phyloP scores from a whole-genome alignment of 2,888 invertebrate genomes.

The Noctua pronuba region DNA sequence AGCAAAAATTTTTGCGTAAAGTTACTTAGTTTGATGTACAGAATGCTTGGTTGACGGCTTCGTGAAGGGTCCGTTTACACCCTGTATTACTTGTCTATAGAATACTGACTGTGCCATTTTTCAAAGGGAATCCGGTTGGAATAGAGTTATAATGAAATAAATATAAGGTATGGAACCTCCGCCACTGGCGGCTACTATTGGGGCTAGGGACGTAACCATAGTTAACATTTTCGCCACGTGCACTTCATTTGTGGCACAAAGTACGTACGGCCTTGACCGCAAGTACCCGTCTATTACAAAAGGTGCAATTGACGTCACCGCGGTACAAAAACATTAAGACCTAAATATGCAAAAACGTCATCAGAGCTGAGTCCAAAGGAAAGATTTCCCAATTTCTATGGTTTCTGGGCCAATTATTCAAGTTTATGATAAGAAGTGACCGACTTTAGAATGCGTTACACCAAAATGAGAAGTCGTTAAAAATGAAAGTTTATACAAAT shows the following conservation, averaged over 20 bases:
- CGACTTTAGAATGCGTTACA: slow-evolving; percentile 11
- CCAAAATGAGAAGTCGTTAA: slow-evolving; percentile 18
- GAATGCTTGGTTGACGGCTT: too few species aligned
- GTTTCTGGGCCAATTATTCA: slow-evolving; percentile 11
- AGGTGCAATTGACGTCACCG: background rate
- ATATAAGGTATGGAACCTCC: too few species aligned
- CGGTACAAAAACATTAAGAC: background rate
- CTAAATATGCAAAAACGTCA: background rate
- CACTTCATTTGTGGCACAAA: slow-evolving; percentile 27
- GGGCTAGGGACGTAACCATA: background rate
- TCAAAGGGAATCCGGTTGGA: too few species aligned
- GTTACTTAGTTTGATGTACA: too few species aligned
- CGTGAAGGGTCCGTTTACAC: too few species aligned
- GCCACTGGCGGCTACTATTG: slow-evolving; percentile 2
- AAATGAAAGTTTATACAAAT: slow-evolving; percentile 47
- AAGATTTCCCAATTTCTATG: background rate
- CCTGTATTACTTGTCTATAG: too few species aligned
- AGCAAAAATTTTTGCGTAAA: too few species aligned
- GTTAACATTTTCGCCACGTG: slow-evolving; percentile 49
- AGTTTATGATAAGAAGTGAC: slow-evolving; percentile 12
- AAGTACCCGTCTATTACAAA: slow-evolving; percentile 1
- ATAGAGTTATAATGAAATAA: too few species aligned
- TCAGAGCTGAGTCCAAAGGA: background rate
- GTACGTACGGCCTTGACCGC: slow-evolving; percentile 31
- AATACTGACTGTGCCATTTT: too few species aligned